Evolutionary conservation across 1,140 invertebrate genomes (phyloP).

Genomic region (Sycophila sp.): DNA sequence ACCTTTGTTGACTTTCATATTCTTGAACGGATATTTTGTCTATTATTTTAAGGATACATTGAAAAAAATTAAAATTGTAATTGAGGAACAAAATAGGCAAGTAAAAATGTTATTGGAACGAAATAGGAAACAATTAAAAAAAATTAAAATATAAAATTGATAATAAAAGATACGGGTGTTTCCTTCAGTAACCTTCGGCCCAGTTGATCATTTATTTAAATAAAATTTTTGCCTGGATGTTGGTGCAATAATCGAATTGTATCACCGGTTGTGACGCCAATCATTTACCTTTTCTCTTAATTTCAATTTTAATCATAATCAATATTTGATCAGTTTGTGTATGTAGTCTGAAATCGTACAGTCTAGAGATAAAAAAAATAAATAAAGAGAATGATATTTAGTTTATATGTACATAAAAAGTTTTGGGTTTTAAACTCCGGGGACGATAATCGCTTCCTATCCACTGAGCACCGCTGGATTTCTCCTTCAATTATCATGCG

Average conservation of each 20-base stretch:
- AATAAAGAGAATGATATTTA: conserved; percentile 10
- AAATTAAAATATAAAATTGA: no score
- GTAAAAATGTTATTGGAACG: conserved; percentile 27
- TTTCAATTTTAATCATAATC: conserved; percentile 17
- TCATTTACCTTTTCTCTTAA: conserved; percentile 16
- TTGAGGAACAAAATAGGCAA: conserved; percentile 10
- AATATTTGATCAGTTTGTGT: conserved; percentile 5
- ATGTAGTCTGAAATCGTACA: conserved; percentile 11
- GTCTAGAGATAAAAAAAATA: conserved; percentile 22
- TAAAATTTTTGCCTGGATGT: conserved; percentile 36
- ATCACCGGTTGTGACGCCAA: not conserved
- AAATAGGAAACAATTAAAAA: conserved; percentile 22
- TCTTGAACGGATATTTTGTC: conserved; percentile 11
- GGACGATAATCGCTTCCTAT: conserved; percentile 85
- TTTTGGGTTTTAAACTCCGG: conserved; percentile 69
- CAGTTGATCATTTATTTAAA: conserved; percentile 38
- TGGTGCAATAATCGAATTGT: conserved; percentile 46
- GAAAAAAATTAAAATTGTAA: conserved; percentile 30
- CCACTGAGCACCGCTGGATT: conserved; percentile 95
- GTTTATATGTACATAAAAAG: conserved; percentile 36
- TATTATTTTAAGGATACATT: conserved; percentile 20
- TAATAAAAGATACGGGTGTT: conserved; percentile 21
- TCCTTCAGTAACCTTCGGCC: conserved; percentile 45
- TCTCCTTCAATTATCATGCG: conserved; percentile 96
- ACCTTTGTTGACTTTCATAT: conserved; percentile 38